Evolutionary conservation across 2,113 vertebrate genomes (phyloP).

Genomic region (Bambusicola thoracicus): DNA sequence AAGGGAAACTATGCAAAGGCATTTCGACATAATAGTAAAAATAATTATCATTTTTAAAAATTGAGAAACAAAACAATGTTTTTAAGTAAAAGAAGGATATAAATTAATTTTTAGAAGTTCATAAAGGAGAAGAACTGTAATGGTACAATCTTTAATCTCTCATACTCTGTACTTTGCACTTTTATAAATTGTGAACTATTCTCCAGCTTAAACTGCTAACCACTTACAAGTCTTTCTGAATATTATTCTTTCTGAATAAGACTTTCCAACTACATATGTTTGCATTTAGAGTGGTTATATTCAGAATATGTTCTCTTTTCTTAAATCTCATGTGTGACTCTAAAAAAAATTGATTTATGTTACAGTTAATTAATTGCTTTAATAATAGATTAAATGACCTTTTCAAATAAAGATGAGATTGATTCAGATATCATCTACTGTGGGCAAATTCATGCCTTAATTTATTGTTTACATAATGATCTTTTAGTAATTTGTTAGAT

Average conservation of each 20-base stretch:
- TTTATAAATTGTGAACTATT: not conserved
- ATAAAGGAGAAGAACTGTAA: not conserved
- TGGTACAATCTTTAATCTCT: not conserved
- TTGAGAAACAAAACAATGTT: not conserved
- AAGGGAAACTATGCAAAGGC: not conserved
- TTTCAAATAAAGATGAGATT: not conserved
- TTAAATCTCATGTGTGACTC: not conserved
- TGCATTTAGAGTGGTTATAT: not conserved
- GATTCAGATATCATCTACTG: not conserved
- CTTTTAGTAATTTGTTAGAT: not conserved
- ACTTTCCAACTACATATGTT: not conserved
- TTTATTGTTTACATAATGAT: not conserved
- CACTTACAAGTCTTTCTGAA: rapidly evolving
- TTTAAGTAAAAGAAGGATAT: not conserved
- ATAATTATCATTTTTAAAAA: not conserved
- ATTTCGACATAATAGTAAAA: not conserved
- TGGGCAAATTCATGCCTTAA: not conserved
- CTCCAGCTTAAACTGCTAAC: not conserved
- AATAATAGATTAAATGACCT: slow-evolving; percentile 13
- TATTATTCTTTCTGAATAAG: rapidly evolving
- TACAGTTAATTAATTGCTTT: not conserved
- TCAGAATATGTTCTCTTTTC: not conserved
- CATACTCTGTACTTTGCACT: not conserved
- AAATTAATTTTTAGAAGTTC: not conserved
- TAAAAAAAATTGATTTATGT: not conserved